phyloP scores from a whole-genome alignment of 2,888 invertebrate genomes.

The Heliconius cydno region DNA sequence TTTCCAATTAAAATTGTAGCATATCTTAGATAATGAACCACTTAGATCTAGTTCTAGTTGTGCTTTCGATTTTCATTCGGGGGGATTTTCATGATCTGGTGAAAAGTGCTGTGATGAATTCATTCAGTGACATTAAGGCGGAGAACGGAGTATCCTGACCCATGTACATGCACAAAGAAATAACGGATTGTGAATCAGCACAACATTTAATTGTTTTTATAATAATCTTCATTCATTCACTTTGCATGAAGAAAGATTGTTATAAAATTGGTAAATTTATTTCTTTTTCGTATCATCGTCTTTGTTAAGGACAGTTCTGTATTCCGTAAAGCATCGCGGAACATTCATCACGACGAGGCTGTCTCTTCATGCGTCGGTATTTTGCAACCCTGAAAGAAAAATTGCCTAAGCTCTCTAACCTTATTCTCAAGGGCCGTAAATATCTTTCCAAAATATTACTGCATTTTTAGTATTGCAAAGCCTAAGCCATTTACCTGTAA shows the following conservation, averaged over 20 bases:
- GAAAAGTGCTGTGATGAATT: too few relatives aligned
- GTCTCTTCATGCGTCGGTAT: slow-evolving; percentile 56
- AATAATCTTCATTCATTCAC: too few relatives aligned
- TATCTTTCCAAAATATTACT: slow-evolving; percentile 23
- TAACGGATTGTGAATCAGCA: too few relatives aligned
- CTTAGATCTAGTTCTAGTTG: background rate
- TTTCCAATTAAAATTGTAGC: background rate
- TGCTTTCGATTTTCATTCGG: too few relatives aligned
- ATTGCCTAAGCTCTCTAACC: slow-evolving; percentile 53
- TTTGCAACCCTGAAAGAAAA: slow-evolving; percentile 57
- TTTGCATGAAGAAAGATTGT: too few relatives aligned
- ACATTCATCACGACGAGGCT: slow-evolving; percentile 65
- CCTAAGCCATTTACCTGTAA: slow-evolving; percentile 20
- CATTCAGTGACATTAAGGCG: too few relatives aligned
- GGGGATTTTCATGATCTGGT: too few relatives aligned
- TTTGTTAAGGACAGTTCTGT: slow-evolving; percentile 62
- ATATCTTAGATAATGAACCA: background rate
- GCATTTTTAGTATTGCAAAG: slow-evolving; percentile 13
- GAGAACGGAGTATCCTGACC: too few relatives aligned
- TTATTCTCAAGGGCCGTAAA: slow-evolving; percentile 26
- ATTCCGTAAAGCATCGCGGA: slow-evolving; percentile 56
- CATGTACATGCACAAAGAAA: too few relatives aligned
- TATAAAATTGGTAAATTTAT: too few relatives aligned
- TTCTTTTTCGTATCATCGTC: slow-evolving; percentile 48
- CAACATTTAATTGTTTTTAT: background rate